Evolutionary conservation across 1,140 invertebrate genomes (phyloP).

Genomic region (Aphelenchoides besseyi): DNA sequence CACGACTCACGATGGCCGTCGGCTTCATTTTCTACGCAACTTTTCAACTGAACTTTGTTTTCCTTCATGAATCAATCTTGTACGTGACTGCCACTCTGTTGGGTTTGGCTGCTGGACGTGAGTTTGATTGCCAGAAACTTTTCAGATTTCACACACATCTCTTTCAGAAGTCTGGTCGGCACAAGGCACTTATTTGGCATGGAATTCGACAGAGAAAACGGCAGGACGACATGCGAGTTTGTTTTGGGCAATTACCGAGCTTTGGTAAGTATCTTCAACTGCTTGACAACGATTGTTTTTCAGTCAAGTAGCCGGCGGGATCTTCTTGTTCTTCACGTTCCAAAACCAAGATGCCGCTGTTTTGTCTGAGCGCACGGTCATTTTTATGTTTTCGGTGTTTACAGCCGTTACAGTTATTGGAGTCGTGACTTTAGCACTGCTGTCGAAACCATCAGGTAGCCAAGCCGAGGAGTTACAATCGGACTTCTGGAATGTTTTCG

Average conservation of each 20-base stretch:
- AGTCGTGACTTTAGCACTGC: not conserved
- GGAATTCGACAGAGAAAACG: slow-evolving; percentile 37
- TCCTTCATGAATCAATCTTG: slow-evolving; percentile 41
- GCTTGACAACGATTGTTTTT: slow-evolving; percentile 11
- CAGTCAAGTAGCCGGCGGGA: slow-evolving; percentile 29
- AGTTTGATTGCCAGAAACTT: slow-evolving; percentile 9
- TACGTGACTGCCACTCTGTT: slow-evolving; percentile 46
- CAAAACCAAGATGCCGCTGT: slow-evolving; percentile 7
- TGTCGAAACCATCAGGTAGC: not conserved
- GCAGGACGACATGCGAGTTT: slow-evolving; percentile 28
- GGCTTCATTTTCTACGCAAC: slow-evolving; percentile 36
- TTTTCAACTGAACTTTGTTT: slow-evolving; percentile 47
- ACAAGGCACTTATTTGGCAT: slow-evolving; percentile 38
- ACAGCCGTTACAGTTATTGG: slow-evolving; percentile 31
- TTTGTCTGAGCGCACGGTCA: slow-evolving; percentile 17
- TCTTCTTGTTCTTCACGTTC: slow-evolving; percentile 40
- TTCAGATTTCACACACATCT: slow-evolving; percentile 1
- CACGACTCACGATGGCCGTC: slow-evolving; percentile 28
- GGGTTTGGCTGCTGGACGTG: slow-evolving; percentile 46
- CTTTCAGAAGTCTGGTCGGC: slow-evolving; percentile 33
- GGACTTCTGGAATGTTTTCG: not conserved
- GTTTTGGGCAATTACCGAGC: slow-evolving; percentile 42
- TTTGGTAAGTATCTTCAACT: slow-evolving; percentile 34
- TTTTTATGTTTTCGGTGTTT: slow-evolving; percentile 29
- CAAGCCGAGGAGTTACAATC: slow-evolving; percentile 14